These are phyloP conservation scores for Saturnia japonica DNA, from an alignment of 2,888 invertebrate species.

Conservation along the genomic window DNA sequence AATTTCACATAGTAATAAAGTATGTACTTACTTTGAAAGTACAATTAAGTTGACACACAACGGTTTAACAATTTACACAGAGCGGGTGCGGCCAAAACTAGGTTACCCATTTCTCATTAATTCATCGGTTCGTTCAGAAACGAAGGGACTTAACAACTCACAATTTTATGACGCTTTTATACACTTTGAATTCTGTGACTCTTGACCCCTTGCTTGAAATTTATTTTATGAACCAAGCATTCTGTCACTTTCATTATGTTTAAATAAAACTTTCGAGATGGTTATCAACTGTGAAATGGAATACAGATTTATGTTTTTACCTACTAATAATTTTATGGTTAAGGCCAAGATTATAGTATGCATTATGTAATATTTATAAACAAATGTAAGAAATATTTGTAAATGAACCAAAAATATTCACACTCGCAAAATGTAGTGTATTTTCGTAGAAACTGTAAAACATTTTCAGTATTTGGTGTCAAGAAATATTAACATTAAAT, in stretches of 20 bases:
- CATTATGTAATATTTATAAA: neutral
- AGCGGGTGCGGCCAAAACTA: slow-evolving; percentile 70
- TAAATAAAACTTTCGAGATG: slow-evolving; percentile 40
- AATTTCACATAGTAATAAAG: neutral
- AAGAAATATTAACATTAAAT: slow-evolving; percentile 2
- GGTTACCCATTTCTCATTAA: slow-evolving; percentile 75
- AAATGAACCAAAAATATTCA: neutral
- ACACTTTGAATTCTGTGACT: slow-evolving; percentile 55
- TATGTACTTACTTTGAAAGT: slow-evolving; percentile 41
- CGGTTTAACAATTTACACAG: slow-evolving; percentile 42
- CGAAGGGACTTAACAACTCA: slow-evolving; percentile 55
- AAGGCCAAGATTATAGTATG: neutral
- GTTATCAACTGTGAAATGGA: slow-evolving; percentile 37
- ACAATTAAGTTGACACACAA: slow-evolving; percentile 64
- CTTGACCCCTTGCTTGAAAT: slow-evolving; percentile 50
- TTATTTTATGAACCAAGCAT: slow-evolving; percentile 36
- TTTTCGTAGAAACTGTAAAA: neutral
- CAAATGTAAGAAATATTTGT: neutral
- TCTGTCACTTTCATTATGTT: slow-evolving; percentile 40
- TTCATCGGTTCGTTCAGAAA: slow-evolving; percentile 39
- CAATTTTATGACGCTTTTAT: slow-evolving; percentile 49
- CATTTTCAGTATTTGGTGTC: slow-evolving; percentile 8
- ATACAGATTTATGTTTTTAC: slow-evolving; percentile 22
- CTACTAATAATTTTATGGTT: neutral
- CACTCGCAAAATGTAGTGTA: neutral